phyloP scores from a whole-genome alignment of 2,888 invertebrate species.

The Machimus rusticus region DNA sequence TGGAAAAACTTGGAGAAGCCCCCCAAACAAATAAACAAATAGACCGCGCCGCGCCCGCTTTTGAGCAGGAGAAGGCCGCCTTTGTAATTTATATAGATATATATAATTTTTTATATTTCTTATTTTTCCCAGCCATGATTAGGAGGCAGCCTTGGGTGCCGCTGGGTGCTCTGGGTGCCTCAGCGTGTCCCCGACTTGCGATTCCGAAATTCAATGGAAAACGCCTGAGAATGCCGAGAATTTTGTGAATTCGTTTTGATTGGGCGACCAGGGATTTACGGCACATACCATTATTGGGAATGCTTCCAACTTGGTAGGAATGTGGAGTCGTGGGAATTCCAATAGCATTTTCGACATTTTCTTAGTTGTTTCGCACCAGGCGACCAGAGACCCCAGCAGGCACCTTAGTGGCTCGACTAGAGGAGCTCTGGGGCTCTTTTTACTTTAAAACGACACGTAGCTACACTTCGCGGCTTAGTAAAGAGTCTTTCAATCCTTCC shows the following conservation, averaged over 20 bases:
- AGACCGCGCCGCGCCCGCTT: background rate
- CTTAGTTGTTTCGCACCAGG: constrained; percentile 61
- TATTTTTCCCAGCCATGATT: background rate
- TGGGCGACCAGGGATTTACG: constrained; percentile 50
- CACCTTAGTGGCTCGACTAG: background rate
- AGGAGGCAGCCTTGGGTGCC: background rate
- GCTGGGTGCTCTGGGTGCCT: background rate
- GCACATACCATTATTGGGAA: constrained; percentile 5
- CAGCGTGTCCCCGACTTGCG: background rate
- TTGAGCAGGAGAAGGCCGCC: background rate
- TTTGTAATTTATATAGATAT: background rate
- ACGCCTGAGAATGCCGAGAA: constrained; percentile 49
- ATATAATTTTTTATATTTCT: background rate
- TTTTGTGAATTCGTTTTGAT: constrained; percentile 51
- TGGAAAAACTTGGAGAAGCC: background rate
- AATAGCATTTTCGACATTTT: constrained; percentile 62
- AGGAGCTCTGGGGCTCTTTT: background rate
- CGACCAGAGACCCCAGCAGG: constrained; percentile 53
- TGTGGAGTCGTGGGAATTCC: constrained; percentile 61
- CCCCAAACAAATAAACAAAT: background rate
- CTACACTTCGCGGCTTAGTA: background rate
- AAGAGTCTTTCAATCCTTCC: background rate
- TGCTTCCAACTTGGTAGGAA: constrained; percentile 13
- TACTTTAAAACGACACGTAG: background rate
- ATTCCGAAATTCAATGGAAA: constrained; percentile 37